Percentiles rank a stretch among this genome's conserved stretches.
phyloP scores from a whole-genome alignment of 92 coral and sea anemone species.

The Zoanthus sociatus region DNA sequence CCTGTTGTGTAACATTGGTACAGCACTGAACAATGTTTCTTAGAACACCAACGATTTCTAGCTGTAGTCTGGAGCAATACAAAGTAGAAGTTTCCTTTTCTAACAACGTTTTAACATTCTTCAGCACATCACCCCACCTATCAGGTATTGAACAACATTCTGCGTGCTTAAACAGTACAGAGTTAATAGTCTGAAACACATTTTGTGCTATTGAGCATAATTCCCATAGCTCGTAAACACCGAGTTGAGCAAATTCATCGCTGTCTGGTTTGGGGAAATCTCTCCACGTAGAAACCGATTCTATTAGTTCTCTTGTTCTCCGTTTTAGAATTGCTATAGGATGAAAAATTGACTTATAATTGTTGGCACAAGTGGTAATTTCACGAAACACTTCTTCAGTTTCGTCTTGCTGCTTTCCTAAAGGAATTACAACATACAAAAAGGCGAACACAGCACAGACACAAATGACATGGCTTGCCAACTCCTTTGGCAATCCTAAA shows the following conservation, averaged over 20 bases:
- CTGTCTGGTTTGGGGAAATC: conserved; percentile 64
- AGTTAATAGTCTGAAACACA: conserved; percentile 23
- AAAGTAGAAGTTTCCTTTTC: conserved; percentile 61
- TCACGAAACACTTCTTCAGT: not conserved
- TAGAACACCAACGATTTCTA: conserved; percentile 73
- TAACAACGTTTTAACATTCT: conserved; percentile 29
- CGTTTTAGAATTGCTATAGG: conserved; percentile 72
- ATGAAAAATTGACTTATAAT: conserved; percentile 79
- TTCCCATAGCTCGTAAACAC: not conserved
- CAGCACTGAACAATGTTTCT: conserved; percentile 72
- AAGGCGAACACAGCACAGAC: conserved; percentile 79
- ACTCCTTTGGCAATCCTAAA: conserved; percentile 58
- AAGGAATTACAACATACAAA: conserved; percentile 30
- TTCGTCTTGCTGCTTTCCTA: not conserved
- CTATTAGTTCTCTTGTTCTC: conserved; percentile 35
- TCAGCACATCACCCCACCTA: not conserved
- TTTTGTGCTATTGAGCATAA: conserved; percentile 19
- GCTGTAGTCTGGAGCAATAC: conserved; percentile 74
- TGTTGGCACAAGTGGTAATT: conserved; percentile 57
- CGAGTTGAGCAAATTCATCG: conserved; percentile 66
- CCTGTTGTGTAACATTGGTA: conserved; percentile 71
- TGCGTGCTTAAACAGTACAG: not conserved
- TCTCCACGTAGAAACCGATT: conserved; percentile 58
- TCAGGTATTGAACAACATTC: not conserved
- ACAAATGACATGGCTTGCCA: conserved; percentile 81